Evolutionary conservation across 1,140 invertebrate species (phyloP).

Genomic region (Phocides pigmalion): DNA sequence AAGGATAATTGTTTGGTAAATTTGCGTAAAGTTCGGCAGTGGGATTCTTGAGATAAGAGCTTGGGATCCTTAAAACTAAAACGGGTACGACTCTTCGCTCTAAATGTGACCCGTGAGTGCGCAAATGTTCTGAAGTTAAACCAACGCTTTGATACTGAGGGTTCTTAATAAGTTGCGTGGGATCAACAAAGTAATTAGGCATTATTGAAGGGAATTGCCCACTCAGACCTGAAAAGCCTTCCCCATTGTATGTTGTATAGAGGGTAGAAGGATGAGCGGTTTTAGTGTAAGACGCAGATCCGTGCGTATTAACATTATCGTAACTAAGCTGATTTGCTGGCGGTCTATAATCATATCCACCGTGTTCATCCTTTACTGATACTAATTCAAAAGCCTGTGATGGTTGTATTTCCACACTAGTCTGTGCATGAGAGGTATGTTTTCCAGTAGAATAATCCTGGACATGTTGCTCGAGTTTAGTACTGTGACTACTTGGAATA

Average conservation of each 20-base stretch:
- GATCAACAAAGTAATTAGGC: constrained; percentile 77
- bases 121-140: constrained; percentile 66
- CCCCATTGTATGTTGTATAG: constrained; percentile 80
- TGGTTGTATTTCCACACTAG: constrained; percentile 77
- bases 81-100: constrained; percentile 82
- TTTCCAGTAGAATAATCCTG: constrained; percentile 42
- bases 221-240: constrained; percentile 72
- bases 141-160: constrained; percentile 75
- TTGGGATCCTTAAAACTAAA: constrained; percentile 83
- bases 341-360: constrained; percentile 61
- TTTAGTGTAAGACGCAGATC: constrained; percentile 41
- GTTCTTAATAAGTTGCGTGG: constrained; percentile 70
- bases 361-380: constrained; percentile 64
- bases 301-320: constrained; percentile 34
- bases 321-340: constrained; percentile 53
- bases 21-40: constrained; percentile 82
- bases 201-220: constrained; percentile 79
- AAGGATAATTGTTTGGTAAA: constrained; percentile 82
- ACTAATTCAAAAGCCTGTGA: constrained; percentile 80
- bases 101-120: constrained; percentile 57
- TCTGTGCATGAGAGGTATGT: constrained; percentile 38
- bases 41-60: constrained; percentile 82
- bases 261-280: constrained; percentile 59
- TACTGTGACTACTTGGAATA: constrained; percentile 62
- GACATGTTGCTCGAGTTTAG: constrained; percentile 7